phyloP scores from a whole-genome alignment of 2,797 vertebrate genomes.

The Galago senegalensis region DNA sequence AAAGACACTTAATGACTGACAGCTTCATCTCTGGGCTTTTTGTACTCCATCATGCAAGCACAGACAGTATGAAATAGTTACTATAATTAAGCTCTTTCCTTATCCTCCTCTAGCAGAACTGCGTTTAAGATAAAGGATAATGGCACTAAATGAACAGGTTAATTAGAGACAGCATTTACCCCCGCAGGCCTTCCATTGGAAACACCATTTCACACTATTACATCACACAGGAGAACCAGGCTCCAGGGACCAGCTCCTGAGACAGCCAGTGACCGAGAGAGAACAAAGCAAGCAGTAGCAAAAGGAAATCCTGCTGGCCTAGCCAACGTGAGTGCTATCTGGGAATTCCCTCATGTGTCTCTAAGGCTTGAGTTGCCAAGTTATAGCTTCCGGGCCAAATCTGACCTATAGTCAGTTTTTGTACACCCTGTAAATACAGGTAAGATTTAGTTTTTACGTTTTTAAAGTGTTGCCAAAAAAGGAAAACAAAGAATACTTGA shows the following conservation, averaged over 20 bases:
- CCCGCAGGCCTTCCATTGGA: slow-evolving; percentile 34
- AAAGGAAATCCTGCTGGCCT: neutral
- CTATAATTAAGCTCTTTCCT: slow-evolving; percentile 75
- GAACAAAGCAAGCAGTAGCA: slow-evolving; percentile 1
- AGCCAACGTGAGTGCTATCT: accelerated
- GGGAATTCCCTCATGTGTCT: neutral
- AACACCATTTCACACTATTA: slow-evolving; percentile 61
- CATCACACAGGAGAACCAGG: slow-evolving; percentile 51
- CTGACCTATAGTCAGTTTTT: neutral
- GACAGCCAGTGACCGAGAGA: slow-evolving; percentile 61
- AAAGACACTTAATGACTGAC: slow-evolving; percentile 37
- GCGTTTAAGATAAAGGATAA: slow-evolving; percentile 66
- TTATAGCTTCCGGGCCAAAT: neutral
- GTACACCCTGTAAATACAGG: neutral
- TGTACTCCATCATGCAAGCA: slow-evolving; percentile 54
- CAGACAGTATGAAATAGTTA: slow-evolving; percentile 53
- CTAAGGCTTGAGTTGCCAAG: neutral
- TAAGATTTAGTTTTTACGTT: neutral
- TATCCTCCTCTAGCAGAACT: slow-evolving; percentile 66
- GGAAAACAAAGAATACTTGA: neutral
- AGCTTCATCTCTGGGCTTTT: slow-evolving; percentile 65
- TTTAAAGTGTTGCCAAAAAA: neutral
- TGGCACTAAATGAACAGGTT: neutral
- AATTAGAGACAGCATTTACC: slow-evolving; percentile 63
- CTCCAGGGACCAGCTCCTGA: slow-evolving; percentile 39